Percentiles rank a stretch among this genome's conserved stretches.
Evolutionary conservation across 2,797 vertebrate genomes (phyloP).

Genomic region (Hipposideros larvatus): DNA sequence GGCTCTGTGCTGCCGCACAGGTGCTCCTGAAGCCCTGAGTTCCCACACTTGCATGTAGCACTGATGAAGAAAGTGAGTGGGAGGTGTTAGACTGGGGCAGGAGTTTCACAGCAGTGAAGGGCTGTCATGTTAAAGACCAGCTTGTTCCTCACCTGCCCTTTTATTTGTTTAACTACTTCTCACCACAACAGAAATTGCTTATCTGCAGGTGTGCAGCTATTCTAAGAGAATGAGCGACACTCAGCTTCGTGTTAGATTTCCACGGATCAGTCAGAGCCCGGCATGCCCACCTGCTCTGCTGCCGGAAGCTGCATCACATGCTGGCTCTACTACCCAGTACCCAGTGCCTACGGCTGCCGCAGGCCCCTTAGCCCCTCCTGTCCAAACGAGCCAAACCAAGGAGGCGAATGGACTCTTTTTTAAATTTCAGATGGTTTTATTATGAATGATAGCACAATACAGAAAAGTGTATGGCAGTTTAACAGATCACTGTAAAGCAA

Average conservation of each 20-base stretch:
- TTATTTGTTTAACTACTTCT: background rate
- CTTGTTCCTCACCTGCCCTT: background rate
- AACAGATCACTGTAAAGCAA: background rate
- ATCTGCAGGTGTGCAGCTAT: constrained; percentile 67
- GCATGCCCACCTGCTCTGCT: rapidly evolving
- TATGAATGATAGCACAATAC: background rate
- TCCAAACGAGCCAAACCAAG: background rate
- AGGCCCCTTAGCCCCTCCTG: background rate
- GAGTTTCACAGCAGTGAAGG: background rate
- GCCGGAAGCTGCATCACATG: rapidly evolving
- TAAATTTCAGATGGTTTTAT: background rate
- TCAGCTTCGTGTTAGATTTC: background rate
- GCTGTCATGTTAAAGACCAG: background rate
- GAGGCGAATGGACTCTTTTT: background rate
- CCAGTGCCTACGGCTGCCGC: rapidly evolving
- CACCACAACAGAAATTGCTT: constrained; percentile 65
- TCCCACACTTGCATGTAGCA: background rate
- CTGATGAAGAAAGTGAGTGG: constrained; percentile 24
- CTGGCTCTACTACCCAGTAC: background rate
- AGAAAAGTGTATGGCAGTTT: background rate
- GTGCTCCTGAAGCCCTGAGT: background rate
- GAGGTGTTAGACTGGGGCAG: background rate
- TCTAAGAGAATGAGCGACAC: background rate
- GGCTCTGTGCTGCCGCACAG: background rate
- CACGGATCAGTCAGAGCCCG: background rate